These are phyloP conservation scores for Drosophila asahinai DNA, from an alignment of 1,140 invertebrate genomes.

Conservation along the genomic window DNA sequence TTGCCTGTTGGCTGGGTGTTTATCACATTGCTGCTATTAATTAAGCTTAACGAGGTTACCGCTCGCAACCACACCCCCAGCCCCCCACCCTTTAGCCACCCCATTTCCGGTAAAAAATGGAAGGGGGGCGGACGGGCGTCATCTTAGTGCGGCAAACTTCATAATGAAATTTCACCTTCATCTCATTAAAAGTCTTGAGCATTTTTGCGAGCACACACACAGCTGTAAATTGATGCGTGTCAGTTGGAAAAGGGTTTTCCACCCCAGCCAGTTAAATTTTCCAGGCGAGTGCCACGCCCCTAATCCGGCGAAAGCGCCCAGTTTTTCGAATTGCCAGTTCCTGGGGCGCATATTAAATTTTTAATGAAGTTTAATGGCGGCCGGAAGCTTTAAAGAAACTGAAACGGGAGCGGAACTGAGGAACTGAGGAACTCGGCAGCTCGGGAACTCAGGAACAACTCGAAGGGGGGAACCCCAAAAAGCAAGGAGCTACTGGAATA, in stretches of 20 bases:
- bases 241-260: conserved; percentile 42
- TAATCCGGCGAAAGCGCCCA: conserved; percentile 19
- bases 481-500: neutral
- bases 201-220: conserved; percentile 39
- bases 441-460: conserved; percentile 6
- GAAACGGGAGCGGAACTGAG: conserved; percentile 22
- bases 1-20: conserved; percentile 72
- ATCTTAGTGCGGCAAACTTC: conserved; percentile 68
- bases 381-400: conserved; percentile 76
- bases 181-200: conserved; percentile 84
- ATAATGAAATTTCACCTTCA: conserved; percentile 85
- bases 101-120: neutral
- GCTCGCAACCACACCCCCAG: conserved; percentile 74
- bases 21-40: conserved; percentile 85
- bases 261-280: conserved; percentile 17
- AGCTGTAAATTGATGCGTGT: conserved; percentile 70
- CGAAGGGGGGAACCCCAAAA: neutral
- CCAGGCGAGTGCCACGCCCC: conserved; percentile 54
- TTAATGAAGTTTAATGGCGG: conserved; percentile 83
- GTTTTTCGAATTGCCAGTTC: conserved; percentile 31
- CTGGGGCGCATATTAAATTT: conserved; percentile 75
- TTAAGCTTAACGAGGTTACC: conserved; percentile 85
- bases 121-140: conserved; percentile 12
- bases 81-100: conserved; percentile 18
- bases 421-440: conserved; percentile 22